phyloP scores from a whole-genome alignment of 23 tunicate genomes.

The Botrylloides violaceus region DNA sequence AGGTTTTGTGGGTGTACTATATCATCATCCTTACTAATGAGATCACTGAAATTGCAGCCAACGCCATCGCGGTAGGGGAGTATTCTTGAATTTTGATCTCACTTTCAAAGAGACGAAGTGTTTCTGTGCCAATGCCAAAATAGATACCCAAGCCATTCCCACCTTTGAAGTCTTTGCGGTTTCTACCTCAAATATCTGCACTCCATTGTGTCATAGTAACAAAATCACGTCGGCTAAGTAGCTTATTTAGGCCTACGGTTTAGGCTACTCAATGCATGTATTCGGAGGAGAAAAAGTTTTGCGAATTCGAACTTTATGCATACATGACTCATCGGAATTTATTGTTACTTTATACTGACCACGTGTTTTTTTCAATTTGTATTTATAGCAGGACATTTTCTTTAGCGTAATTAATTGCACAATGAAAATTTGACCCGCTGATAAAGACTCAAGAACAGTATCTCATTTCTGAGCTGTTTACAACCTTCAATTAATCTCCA shows the following conservation, averaged over 20 bases:
- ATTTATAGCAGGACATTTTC: too few species aligned
- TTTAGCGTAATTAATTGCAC: too few species aligned
- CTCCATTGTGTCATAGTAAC: not conserved
- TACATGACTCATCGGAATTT: too few species aligned
- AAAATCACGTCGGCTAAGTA: not conserved
- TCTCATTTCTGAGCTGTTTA: too few species aligned
- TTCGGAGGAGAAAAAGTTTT: not conserved
- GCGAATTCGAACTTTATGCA: too few species aligned
- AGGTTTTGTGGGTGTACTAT: not conserved
- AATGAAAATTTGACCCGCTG: too few species aligned
- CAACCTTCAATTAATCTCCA: too few species aligned
- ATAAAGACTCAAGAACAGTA: too few species aligned
- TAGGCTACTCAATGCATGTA: not conserved
- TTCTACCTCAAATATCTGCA: not conserved
- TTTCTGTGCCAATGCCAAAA: not conserved
- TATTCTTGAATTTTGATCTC: not conserved
- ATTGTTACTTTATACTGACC: too few species aligned
- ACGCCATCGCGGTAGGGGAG: not conserved
- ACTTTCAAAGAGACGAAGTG: not conserved
- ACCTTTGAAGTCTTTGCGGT: not conserved
- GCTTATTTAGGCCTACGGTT: not conserved
- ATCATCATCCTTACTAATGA: not conserved
- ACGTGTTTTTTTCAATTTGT: too few species aligned
- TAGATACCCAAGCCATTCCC: not conserved
- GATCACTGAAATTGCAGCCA: not conserved